Base-by-base conservation (phyloP, 2,888 invertebrate species). In the Dynastes tityus region DNA sequence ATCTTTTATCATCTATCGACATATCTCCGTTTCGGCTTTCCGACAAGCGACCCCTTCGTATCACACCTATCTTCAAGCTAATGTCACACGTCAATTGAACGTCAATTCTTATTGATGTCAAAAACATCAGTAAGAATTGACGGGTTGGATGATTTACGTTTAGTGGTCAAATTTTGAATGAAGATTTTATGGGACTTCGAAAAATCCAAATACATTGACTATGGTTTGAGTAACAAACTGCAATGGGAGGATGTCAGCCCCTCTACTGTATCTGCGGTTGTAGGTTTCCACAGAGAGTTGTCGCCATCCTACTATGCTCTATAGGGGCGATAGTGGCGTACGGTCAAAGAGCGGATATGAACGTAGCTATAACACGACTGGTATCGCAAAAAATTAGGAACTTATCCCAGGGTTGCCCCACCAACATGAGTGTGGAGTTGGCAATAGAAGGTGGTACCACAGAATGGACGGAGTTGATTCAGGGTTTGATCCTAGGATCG, bases 331-430 rank as follows among this genome's bases (percentile, higher is more conserved):
- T 68, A 16, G 29, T 68, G 11, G 49, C 51, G 13, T 68, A 68
- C 9, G 68, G 68, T 27, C 68, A 68, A 51, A 68, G 68, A 51
- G n/a, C 68, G 27, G 40, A 68, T 51, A 29, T 68, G 2, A 68
- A 51, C 8, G 27, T 68, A 13, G 68, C 29, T 29, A 68, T 68
- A 22, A 68, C 68, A 9, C 49, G 68, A 49, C 2, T 68, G 3
- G 68, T 68, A 22, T 68, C 68, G 1, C 49, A 27, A 6, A 2
- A 27, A 9, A 68, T 68, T 9, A 68, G 68, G 8, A 49, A 51
- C n/a, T 68, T 51, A 51, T 51, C 68, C 13, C 51, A 13, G 13
- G 29, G 51, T n/a, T 68, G 68, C 51, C 11, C 27, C 1, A 29
- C 6, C 13, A 68, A 68, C 22, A 1, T n/a, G 16, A 68, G 51